Conservation (phyloP, 1,140 invertebrate species). For the Cyclargus thomasi region DNA sequence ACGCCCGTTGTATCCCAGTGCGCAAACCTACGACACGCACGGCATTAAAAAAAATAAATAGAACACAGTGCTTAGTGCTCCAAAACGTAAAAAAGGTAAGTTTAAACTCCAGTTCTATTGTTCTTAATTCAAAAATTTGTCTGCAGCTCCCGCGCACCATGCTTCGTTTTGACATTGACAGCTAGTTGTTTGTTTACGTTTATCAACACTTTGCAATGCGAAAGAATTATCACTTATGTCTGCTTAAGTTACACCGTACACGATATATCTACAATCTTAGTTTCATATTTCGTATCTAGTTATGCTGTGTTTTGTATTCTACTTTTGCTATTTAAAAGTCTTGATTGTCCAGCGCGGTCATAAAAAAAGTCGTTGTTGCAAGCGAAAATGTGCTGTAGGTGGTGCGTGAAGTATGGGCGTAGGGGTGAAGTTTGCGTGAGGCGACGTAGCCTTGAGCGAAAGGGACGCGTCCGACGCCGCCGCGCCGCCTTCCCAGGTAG, state of each 20-base stretch:
- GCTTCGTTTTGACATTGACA: no score
- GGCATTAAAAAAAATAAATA: not conserved
- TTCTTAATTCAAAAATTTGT: no score
- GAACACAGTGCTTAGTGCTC: not conserved
- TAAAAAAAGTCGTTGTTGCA: constrained; percentile 36
- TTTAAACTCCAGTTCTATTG: no score
- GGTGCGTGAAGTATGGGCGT: constrained; percentile 14
- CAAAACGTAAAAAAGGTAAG: not conserved
- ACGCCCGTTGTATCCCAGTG: constrained; percentile 48
- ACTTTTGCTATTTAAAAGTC: constrained; percentile 21
- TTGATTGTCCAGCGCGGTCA: constrained; percentile 43
- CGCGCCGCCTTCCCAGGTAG: constrained; percentile 56
- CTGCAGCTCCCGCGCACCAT: no score
- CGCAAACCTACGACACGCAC: not conserved
- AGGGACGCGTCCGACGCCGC: constrained; percentile 56
- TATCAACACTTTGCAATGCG: constrained; percentile 2
- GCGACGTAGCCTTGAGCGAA: constrained; percentile 58
- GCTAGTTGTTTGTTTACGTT: not conserved
- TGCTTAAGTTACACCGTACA: not conserved
- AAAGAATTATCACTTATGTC: constrained; percentile 12
- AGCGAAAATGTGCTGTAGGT: constrained; percentile 25
- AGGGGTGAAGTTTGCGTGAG: constrained; percentile 36
- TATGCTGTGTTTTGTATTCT: constrained; percentile 1
- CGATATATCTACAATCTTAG: not conserved
- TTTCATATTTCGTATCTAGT: not conserved